Evolutionary conservation across 2,888 invertebrate genomes (phyloP).

Genomic region (Podotricha telesiphe): DNA sequence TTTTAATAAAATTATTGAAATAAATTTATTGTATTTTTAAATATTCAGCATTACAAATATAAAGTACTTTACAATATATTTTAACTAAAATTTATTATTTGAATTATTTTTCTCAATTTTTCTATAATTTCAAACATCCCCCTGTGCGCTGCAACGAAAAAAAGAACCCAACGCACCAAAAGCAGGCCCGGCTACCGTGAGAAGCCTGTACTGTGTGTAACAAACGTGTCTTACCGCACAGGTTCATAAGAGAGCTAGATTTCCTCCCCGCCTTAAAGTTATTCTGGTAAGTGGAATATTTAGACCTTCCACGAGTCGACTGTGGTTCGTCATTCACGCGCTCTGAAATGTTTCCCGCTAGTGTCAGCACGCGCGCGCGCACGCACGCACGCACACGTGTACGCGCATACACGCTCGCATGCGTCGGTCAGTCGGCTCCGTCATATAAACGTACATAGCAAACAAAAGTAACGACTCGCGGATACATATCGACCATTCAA

Average conservation of each 20-base stretch:
- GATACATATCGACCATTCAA: constrained; percentile 38
- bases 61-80: too few species aligned
- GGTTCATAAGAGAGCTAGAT: constrained; percentile 97
- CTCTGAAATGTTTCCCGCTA: constrained; percentile 89
- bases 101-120: neutral
- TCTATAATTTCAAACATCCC: constrained; percentile 31
- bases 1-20: too few species aligned
- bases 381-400: constrained; percentile 37
- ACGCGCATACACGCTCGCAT: constrained; percentile 44
- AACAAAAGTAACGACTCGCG: constrained; percentile 45
- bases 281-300: constrained; percentile 91
- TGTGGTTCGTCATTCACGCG: constrained; percentile 90
- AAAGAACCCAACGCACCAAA: constrained; percentile 74
- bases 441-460: constrained; percentile 33
- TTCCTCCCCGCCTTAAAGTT: constrained; percentile 95
- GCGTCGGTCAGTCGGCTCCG: constrained; percentile 56
- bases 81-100: neutral
- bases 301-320: constrained; percentile 92
- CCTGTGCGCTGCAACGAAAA: constrained; percentile 63
- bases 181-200: constrained; percentile 69
- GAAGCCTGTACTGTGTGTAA: constrained; percentile 69
- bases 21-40: too few species aligned
- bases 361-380: constrained; percentile 62
- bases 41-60: too few species aligned
- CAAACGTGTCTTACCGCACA: constrained; percentile 93